These are phyloP conservation scores for Odocoileus hemionus DNA, from an alignment of 2,113 vertebrate species.

Conservation along the genomic window DNA sequence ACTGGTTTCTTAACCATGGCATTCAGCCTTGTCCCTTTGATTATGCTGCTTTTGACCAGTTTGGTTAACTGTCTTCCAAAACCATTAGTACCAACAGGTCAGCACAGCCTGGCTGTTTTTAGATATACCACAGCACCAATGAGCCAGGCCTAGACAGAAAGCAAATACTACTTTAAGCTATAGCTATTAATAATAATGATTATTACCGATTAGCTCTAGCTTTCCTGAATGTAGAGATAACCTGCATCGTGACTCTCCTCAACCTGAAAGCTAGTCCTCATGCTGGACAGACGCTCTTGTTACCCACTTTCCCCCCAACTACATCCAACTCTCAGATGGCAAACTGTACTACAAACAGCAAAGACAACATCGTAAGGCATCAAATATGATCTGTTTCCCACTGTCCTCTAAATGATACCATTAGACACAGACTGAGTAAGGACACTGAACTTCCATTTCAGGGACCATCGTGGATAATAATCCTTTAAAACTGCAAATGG, in stretches of 20 bases:
- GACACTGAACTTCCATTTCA: constrained; percentile 16
- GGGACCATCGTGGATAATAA: not conserved
- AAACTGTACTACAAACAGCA: not conserved
- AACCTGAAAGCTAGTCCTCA: not conserved
- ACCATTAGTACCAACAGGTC: not conserved
- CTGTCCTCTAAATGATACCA: constrained; percentile 32
- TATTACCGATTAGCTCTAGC: not conserved
- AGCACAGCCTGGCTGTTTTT: not conserved
- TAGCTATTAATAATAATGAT: not conserved
- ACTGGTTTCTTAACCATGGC: not conserved
- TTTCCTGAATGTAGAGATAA: not conserved
- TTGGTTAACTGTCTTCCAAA: not conserved
- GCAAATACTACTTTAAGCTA: not conserved
- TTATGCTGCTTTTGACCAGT: not conserved
- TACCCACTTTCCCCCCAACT: not conserved
- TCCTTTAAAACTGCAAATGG: constrained; percentile 23
- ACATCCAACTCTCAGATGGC: constrained; percentile 2
- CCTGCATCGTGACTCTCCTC: not conserved
- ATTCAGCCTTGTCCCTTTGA: not conserved
- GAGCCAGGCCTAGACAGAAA: not conserved
- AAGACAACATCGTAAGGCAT: not conserved
- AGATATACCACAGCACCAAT: not conserved
- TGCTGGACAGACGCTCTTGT: not conserved
- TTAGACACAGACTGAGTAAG: not conserved
- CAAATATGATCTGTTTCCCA: not conserved